A percentile compares a stretch with the other conserved stretches of the same genome.
Conservation (phyloP, 2,113 vertebrate species). For the Dolichallabes microphthalmus region DNA sequence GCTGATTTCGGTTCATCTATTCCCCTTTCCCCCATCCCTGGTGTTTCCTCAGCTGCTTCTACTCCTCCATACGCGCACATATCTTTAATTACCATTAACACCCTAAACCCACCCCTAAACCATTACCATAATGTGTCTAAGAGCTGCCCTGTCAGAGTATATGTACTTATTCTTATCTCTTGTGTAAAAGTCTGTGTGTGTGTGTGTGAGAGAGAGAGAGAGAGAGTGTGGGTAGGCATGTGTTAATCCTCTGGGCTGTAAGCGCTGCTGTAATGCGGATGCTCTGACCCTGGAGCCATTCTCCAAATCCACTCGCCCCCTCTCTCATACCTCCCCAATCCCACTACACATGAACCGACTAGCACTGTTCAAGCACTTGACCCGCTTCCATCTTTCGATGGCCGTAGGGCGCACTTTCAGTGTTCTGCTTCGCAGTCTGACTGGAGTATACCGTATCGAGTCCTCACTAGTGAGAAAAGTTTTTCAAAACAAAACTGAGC, state of each 20-base stretch:
- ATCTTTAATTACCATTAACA: constrained; percentile 15
- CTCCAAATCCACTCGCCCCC: background rate
- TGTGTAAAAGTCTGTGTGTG: constrained; percentile 50
- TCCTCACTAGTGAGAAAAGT: background rate
- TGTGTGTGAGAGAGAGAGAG: constrained; percentile 20
- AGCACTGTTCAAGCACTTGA: constrained; percentile 21
- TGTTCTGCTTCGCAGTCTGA: background rate
- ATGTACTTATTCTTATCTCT: background rate
- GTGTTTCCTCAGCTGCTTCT: constrained; percentile 19
- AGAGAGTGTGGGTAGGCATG: constrained; percentile 22
- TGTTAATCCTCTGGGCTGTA: constrained; percentile 26
- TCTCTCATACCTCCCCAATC: background rate
- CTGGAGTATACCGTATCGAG: background rate
- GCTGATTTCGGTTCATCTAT: constrained; percentile 43
- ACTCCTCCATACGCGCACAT: constrained; percentile 9
- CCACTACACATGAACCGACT: constrained; percentile 12
- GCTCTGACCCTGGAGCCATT: constrained; percentile 13
- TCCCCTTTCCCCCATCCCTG: constrained; percentile 36
- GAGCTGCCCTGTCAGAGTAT: constrained; percentile 5
- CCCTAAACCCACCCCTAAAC: background rate
- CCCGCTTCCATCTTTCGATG: background rate
- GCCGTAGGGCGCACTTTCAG: constrained; percentile 6
- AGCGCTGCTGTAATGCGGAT: constrained; percentile 27
- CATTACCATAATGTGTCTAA: constrained; percentile 14
- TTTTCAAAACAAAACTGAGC: background rate